Conservation (phyloP, 1,140 invertebrate genomes). For the silkworm (Bombyx mori) region ASM3026992v2 NC_085119.1:598001-598500, state of each 20-base stretch:
- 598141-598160: no score
- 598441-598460: conserved; percentile 36
- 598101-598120: no score
- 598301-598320: conserved; percentile 71
- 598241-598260: background rate
- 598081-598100: no score
- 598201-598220: no score
- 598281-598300: conserved; percentile 64
- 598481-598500: conserved; percentile 34
- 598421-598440: conserved; percentile 55
- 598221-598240: no score
- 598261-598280: conserved; percentile 37
- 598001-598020: no score
- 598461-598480: conserved; percentile 12
- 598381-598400: conserved; percentile 58
- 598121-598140: no score
- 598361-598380: conserved; percentile 64
- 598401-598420: conserved; percentile 47
- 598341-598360: conserved; percentile 51
- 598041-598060: no score
- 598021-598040: no score
- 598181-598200: no score
- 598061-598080: no score
- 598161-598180: no score
- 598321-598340: conserved; percentile 58